A percentile compares a stretch with the other conserved stretches of the same genome.
phyloP scores from a whole-genome alignment of 2,888 invertebrate genomes.

The Carpatolechia fugitivella region DNA sequence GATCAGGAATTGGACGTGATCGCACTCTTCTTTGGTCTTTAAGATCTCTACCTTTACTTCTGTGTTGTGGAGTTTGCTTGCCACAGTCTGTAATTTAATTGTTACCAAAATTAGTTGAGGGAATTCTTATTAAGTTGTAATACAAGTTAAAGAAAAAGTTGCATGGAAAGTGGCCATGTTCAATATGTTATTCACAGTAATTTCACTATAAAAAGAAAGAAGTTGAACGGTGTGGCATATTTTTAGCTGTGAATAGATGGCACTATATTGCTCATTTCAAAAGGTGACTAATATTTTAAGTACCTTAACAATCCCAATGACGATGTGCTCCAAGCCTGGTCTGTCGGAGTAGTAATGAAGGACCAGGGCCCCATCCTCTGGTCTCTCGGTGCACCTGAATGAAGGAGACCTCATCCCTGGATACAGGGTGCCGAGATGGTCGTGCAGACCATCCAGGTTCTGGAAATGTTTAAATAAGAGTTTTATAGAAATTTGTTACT shows the following conservation, averaged over 20 bases:
- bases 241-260: too few species aligned
- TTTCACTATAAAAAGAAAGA: too few species aligned
- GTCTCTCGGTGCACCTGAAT: slow-evolving; percentile 94
- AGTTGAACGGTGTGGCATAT: too few species aligned
- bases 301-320: slow-evolving; percentile 98
- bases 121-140: too few species aligned
- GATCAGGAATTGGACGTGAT: slow-evolving; percentile 95
- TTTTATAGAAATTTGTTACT: too few species aligned
- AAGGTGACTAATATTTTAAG: too few species aligned
- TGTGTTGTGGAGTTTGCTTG: slow-evolving; percentile 93
- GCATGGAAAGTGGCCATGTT: too few species aligned
- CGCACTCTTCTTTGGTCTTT: slow-evolving; percentile 92
- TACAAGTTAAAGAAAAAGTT: too few species aligned
- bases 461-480: slow-evolving; percentile 56
- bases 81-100: slow-evolving; percentile 86
- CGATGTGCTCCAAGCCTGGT: slow-evolving; percentile 95
- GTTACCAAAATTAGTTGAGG: not conserved
- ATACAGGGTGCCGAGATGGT: slow-evolving; percentile 95
- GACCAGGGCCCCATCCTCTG: slow-evolving; percentile 92
- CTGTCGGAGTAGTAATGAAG: slow-evolving; percentile 98
- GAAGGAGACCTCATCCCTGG: slow-evolving; percentile 97
- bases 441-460: slow-evolving; percentile 97
- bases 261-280: too few species aligned
- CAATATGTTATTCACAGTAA: too few species aligned
- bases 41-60: slow-evolving; percentile 95